phyloP scores from a whole-genome alignment of 2,113 vertebrate species.

The Pipra filicauda region DNA sequence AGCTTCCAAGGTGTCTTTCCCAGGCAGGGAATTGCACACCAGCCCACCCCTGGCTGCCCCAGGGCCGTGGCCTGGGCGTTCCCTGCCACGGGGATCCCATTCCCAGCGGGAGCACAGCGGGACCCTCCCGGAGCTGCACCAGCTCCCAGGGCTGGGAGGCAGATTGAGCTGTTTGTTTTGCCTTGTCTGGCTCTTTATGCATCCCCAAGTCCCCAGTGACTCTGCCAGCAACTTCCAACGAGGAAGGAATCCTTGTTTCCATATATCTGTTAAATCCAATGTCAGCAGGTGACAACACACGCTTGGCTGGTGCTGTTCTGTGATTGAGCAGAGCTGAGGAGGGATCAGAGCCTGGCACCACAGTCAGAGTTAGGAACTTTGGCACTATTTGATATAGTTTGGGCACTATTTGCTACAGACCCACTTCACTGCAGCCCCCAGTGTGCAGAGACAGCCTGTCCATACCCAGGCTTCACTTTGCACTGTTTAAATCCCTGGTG shows the following conservation, averaged over 20 bases:
- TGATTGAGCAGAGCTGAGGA: constrained; percentile 2
- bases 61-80: rapidly evolving
- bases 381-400: not conserved
- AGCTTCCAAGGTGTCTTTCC: not conserved
- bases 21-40: not conserved
- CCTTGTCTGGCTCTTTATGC: constrained; percentile 62
- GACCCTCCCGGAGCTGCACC: rapidly evolving
- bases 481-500: not conserved
- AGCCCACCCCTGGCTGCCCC: not conserved
- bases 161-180: constrained; percentile 66
- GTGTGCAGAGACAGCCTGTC: not conserved
- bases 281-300: constrained; percentile 55
- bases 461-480: not conserved
- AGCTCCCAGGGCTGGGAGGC: not conserved
- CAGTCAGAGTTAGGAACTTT: not conserved
- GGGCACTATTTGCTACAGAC: not conserved
- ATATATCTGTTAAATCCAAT: constrained; percentile 54
- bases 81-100: rapidly evolving
- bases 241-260: constrained; percentile 45
- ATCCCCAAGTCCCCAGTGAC: constrained; percentile 52
- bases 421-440: not conserved
- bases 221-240: constrained; percentile 41
- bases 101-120: rapidly evolving
- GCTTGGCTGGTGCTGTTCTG: not conserved
- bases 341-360: not conserved